Evolutionary conservation across 2,888 invertebrate species (phyloP).

Genomic region (Eupithecia vulgata): DNA sequence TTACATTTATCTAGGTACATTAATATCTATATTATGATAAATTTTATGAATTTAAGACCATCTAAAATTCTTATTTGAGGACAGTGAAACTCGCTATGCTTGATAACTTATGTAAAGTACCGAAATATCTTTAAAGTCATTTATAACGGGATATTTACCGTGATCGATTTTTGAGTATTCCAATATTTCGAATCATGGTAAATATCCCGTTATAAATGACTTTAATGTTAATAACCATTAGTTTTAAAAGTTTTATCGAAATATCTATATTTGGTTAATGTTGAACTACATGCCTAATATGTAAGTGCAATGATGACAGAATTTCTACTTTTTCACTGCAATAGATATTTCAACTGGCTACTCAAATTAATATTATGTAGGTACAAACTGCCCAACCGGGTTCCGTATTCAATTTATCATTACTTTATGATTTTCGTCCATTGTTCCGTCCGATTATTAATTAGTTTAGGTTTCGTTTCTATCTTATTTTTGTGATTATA

Average conservation of each 20-base stretch:
- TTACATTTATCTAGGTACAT: neutral
- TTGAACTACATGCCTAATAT: neutral
- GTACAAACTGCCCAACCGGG: conserved; percentile 24
- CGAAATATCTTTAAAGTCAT: no score
- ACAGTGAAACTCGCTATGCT: neutral
- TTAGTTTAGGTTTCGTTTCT: conserved; percentile 31
- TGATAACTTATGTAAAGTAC: neutral
- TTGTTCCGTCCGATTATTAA: conserved; percentile 46
- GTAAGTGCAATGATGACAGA: neutral
- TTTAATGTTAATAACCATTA: no score
- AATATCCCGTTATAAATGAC: no score
- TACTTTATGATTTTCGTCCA: conserved; percentile 52
- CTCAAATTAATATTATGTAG: neutral
- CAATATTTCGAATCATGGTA: no score
- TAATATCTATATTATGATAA: neutral
- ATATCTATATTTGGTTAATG: no score
- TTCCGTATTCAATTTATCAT: conserved; percentile 44
- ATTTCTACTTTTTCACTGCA: neutral
- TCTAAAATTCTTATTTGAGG: neutral
- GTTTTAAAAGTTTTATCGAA: no score
- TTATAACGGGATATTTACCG: no score
- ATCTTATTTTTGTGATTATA: neutral
- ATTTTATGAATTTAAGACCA: neutral
- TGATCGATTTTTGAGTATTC: no score
- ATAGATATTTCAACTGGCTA: conserved; percentile 5